These are phyloP conservation scores for Camarhynchus parvulus DNA, from an alignment of 2,113 vertebrate species.

Conservation along the genomic window DNA sequence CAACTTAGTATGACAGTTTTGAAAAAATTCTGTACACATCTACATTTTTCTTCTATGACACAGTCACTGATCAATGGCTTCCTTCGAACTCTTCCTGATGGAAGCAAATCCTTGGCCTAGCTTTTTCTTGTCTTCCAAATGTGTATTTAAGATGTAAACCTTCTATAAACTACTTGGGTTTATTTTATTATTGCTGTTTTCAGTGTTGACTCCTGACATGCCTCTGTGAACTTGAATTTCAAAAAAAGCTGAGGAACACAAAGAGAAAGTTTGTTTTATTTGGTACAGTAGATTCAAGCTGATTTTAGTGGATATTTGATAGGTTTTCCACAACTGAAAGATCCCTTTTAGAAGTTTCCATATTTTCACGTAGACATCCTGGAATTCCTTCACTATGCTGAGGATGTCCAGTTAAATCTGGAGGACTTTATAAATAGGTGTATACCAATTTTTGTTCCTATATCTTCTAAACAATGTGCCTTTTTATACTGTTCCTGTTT, in stretches of 20 bases:
- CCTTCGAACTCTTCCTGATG: rapidly evolving
- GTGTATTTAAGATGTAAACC: background rate
- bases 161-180: background rate
- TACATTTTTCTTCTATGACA: background rate
- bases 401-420: background rate
- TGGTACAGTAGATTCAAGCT: background rate
- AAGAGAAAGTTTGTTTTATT: background rate
- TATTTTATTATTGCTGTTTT: background rate
- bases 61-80: background rate
- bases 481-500: background rate
- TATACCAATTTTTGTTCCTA: background rate
- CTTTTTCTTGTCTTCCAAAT: background rate
- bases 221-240: background rate
- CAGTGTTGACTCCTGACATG: background rate
- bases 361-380: background rate
- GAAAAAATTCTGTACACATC: background rate
- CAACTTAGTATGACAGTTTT: background rate
- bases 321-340: background rate
- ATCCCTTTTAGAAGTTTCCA: background rate
- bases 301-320: background rate
- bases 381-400: background rate
- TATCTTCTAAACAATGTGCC: background rate
- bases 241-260: background rate
- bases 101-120: background rate
- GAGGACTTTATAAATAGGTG: background rate